A percentile compares a stretch with the other conserved stretches of the same genome.
Evolutionary conservation across 2,113 vertebrate species (phyloP).

Genomic region (Chamaea fasciata): DNA sequence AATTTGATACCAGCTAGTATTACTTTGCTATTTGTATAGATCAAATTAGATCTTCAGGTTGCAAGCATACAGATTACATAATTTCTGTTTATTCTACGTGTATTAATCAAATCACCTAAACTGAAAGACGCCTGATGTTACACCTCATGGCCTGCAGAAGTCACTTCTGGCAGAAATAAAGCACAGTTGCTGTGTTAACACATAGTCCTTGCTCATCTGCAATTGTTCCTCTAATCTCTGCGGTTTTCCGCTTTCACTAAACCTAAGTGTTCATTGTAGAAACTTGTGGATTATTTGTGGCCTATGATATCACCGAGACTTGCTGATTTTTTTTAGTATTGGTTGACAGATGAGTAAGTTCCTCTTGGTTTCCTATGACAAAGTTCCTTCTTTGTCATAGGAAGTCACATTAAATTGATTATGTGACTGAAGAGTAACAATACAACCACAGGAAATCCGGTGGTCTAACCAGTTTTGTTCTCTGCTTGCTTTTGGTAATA

Average conservation of each 20-base stretch:
- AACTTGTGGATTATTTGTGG: not conserved
- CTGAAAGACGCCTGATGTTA: not conserved
- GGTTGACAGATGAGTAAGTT: constrained; percentile 35
- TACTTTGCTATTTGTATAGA: not conserved
- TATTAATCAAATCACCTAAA: not conserved
- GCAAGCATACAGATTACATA: not conserved
- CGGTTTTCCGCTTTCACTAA: not conserved
- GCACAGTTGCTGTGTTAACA: not conserved
- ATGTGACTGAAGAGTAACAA: constrained; percentile 33
- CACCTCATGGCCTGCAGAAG: not conserved
- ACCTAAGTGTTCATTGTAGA: not conserved
- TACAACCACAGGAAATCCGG: constrained; percentile 75
- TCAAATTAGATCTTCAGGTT: not conserved
- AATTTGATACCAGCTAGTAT: not conserved
- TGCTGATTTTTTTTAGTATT: not conserved
- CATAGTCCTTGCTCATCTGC: not conserved
- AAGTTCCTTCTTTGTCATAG: constrained; percentile 37
- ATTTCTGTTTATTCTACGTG: not conserved
- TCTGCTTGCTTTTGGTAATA: not conserved
- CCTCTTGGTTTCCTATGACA: constrained; percentile 54
- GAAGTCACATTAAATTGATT: constrained; percentile 48
- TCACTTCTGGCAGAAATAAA: not conserved
- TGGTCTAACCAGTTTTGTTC: constrained; percentile 36
- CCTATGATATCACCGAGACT: not conserved
- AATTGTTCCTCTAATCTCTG: not conserved